Conservation (phyloP, 2,797 vertebrate genomes). For the Gymnothorax reevesii region DNA sequence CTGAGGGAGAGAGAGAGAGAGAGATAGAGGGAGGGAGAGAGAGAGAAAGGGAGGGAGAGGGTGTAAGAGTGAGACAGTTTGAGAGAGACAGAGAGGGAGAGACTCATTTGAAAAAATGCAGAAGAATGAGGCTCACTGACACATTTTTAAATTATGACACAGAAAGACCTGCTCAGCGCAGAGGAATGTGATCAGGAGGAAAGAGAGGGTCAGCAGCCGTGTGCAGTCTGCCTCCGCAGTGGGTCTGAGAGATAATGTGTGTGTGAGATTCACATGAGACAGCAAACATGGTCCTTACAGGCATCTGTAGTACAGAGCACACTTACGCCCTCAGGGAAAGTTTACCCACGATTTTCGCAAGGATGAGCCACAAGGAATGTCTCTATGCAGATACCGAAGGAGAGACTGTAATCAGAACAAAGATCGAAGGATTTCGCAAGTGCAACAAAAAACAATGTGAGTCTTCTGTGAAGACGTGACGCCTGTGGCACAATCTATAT, state of each 20-base stretch:
- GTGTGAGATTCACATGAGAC: not conserved
- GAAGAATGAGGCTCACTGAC: not conserved
- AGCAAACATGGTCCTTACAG: not conserved
- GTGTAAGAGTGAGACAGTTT: not conserved
- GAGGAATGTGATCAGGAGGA: not conserved
- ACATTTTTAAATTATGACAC: not conserved
- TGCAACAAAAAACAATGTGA: not conserved
- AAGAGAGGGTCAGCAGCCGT: not conserved
- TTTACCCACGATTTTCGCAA: not conserved
- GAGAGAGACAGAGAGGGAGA: too few species aligned
- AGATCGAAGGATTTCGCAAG: not conserved
- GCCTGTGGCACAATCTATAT: too few species aligned
- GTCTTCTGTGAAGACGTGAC: too few species aligned
- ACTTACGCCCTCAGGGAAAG: not conserved
- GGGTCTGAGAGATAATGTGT: not conserved
- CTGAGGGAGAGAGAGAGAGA: slow-evolving; percentile 56
- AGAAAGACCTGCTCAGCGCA: not conserved
- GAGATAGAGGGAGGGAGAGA: not conserved
- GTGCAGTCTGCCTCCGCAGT: not conserved
- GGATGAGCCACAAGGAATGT: not conserved
- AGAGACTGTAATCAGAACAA: not conserved
- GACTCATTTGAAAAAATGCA: not conserved
- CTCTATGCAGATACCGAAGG: not conserved
- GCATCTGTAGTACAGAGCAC: not conserved
- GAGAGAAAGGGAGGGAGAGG: not conserved